A percentile compares a stretch with the other conserved stretches of the same genome.
These are phyloP conservation scores for Nycticorax nycticorax DNA, from an alignment of 2,113 vertebrate genomes.

Conservation along the genomic window DNA sequence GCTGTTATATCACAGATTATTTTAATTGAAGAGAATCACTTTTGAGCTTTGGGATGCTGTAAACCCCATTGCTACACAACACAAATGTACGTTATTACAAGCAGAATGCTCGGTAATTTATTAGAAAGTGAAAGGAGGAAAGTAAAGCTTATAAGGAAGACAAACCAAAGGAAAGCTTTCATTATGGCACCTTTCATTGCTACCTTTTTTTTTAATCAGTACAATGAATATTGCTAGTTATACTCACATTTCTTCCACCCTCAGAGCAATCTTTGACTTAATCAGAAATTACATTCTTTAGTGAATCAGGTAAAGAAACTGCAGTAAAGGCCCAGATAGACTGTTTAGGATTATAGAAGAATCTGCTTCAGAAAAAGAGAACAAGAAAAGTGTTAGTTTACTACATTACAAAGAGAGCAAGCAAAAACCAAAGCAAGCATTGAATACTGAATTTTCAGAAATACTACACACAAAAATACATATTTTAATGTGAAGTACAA, in stretches of 20 bases:
- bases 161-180: constrained; percentile 3
- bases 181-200: neutral
- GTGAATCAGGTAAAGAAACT: constrained; percentile 76
- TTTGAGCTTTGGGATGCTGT: neutral
- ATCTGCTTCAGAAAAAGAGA: constrained; percentile 79
- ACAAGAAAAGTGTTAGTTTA: constrained; percentile 70
- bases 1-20: constrained; percentile 1
- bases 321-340: constrained; percentile 78
- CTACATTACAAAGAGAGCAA: constrained; percentile 26
- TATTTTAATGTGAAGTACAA: neutral
- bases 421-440: neutral
- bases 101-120: neutral
- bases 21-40: neutral
- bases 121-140: constrained; percentile 1
- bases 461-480: neutral
- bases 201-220: constrained; percentile 11
- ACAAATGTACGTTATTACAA: neutral
- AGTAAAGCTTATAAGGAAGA: neutral
- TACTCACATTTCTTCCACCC: constrained; percentile 79
- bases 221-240: constrained; percentile 51
- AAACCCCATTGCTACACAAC: neutral
- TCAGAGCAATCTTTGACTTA: constrained; percentile 76
- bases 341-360: constrained; percentile 76
- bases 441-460: neutral
- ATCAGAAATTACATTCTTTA: constrained; percentile 80